These are phyloP conservation scores for Diadophis punctatus DNA, from an alignment of 2,113 vertebrate genomes.

Conservation along the genomic window DNA sequence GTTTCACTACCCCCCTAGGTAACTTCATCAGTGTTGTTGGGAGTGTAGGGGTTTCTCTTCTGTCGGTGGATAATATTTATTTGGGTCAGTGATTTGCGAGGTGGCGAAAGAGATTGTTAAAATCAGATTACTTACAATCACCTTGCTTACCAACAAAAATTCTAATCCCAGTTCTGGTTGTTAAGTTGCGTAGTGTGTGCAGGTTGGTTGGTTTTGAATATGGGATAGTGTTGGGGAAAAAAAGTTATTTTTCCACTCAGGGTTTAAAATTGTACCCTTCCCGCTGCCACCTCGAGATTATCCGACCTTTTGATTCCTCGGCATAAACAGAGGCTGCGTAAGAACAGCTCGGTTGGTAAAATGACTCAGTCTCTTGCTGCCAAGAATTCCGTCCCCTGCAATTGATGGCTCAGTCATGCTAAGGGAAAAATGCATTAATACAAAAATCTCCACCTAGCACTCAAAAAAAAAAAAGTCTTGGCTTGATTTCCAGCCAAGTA, in stretches of 20 bases:
- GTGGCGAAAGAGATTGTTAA: neutral
- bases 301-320: neutral
- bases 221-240: neutral
- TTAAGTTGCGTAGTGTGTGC: neutral
- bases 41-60: neutral
- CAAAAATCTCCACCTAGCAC: too few species aligned
- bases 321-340: neutral
- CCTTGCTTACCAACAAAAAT: neutral
- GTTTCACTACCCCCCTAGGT: neutral
- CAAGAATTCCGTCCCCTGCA: neutral
- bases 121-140: neutral
- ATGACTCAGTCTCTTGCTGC: neutral
- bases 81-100: neutral
- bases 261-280: neutral
- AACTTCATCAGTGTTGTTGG: neutral
- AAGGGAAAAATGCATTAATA: neutral
- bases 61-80: neutral
- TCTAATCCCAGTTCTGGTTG: neutral
- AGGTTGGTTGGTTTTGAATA: neutral
- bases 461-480: neutral
- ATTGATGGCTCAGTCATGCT: neutral
- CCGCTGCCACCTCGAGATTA: neutral
- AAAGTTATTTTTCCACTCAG: neutral
- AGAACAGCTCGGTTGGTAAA: neutral
- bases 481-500: neutral